These are phyloP conservation scores for Periophthalmus modestus DNA, from an alignment of 2,113 vertebrate species.

Conservation along the genomic window DNA sequence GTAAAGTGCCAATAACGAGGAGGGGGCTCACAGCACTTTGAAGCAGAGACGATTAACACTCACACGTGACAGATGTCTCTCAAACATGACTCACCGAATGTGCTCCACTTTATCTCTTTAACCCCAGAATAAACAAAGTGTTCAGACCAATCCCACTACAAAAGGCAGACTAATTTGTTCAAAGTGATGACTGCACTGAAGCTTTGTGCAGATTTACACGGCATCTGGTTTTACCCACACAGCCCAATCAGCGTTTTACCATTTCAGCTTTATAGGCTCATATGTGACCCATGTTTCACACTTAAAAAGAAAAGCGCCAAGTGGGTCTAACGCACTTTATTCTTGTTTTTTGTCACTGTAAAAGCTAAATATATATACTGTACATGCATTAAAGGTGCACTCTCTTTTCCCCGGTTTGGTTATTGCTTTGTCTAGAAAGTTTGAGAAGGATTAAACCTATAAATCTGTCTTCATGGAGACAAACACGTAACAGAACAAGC, in stretches of 20 bases:
- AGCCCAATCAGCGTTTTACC: constrained; percentile 4
- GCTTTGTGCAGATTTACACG: constrained; percentile 50
- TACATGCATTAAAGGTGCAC: too few species aligned
- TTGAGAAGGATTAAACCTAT: too few species aligned
- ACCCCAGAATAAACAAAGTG: constrained; percentile 21
- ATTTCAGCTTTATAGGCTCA: constrained; percentile 34
- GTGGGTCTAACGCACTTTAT: too few species aligned
- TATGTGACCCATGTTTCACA: constrained; percentile 13
- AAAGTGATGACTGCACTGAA: constrained; percentile 38
- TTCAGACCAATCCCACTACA: constrained; percentile 34
- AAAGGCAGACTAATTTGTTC: constrained; percentile 38
- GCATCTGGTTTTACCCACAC: constrained; percentile 48
- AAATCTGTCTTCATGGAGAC: too few species aligned
- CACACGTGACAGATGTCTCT: constrained; percentile 7
- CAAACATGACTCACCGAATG: constrained; percentile 23
- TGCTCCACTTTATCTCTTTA: constrained; percentile 22
- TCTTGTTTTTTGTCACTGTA: too few species aligned
- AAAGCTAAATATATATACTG: too few species aligned
- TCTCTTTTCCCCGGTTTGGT: too few species aligned
- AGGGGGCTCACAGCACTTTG: constrained; percentile 43
- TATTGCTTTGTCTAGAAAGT: too few species aligned
- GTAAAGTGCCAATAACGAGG: constrained; percentile 39
- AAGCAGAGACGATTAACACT: constrained; percentile 56
- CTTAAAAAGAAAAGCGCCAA: not conserved
- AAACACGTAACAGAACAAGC: not conserved